Base-by-base conservation (phyloP, 2,797 vertebrate genomes). In the Hapalemur alaotrensis region DNA sequence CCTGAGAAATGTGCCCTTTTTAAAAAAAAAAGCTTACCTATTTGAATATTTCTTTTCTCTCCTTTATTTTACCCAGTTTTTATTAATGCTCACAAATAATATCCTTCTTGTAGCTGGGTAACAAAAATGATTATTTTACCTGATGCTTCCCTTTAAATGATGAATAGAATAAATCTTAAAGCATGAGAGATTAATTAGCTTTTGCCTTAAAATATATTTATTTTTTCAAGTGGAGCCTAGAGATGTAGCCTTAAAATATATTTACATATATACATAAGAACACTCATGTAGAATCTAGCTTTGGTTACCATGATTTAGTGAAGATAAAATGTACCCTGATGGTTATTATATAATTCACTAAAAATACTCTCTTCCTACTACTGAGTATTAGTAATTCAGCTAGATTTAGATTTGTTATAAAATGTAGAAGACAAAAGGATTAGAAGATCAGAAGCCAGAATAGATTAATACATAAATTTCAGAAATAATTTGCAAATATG, bases 331-430 rank as follows among this genome's bases (percentile, higher is more conserved):
- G n/a, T 4, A 46, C 18, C 35, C 35, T 83, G 15, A 50, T 78
- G 78, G 65, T 69, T 78, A 59, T 38, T 65, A 23, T 57, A 1
- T 22, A 18, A 95, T 35, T 96, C 38, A 72, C 9, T 93, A 59
- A 85, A 87, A 57, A 73, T 82, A 48, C 5, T 95, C 22, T 35
- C 22, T 80, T 35, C 38, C 65, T 87, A 86, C 18, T 87, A 32
- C 17, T 52, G 41, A 89, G 20, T 78, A 75, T 75, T 96, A 2
- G 8, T 67, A 92, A 95, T 82, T 50, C 59, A 89, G 32, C 65
- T 81, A 78, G 69, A 81, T 57, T 75, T 92, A 90, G 22, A 83
- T 80, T 81, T 80, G 7, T 95, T 86, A 17, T 82, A 82, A 93
- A 95, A 86, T 41, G 80, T 89, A 52, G 43, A 88, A 78, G n/a